These are phyloP conservation scores for Camelus bactrianus DNA, from an alignment of 2,113 vertebrate species.

Conservation along the genomic window DNA sequence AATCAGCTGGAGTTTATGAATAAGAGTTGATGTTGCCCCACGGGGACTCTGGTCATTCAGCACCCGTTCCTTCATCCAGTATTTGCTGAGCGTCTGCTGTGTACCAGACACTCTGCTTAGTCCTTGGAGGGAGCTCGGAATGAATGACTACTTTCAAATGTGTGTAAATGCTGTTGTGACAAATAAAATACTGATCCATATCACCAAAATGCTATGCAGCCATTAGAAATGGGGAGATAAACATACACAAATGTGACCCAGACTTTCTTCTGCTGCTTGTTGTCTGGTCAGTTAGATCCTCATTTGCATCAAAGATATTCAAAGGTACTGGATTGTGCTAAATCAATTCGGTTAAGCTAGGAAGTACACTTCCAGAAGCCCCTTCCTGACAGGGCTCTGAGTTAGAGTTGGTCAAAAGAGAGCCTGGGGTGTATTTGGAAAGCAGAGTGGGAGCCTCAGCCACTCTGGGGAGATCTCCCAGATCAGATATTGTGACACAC, in stretches of 20 bases:
- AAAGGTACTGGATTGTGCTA: background rate
- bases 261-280: background rate
- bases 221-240: background rate
- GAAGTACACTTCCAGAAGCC: background rate
- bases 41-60: background rate
- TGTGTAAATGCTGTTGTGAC: background rate
- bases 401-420: background rate
- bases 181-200: background rate
- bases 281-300: background rate
- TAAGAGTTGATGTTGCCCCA: background rate
- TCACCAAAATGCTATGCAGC: background rate
- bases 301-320: background rate
- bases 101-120: background rate
- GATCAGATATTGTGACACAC: background rate
- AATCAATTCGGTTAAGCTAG: background rate
- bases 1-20: background rate
- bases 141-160: conserved; percentile 3
- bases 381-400: background rate
- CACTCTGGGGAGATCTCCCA: background rate
- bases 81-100: background rate
- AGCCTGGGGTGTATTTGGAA: background rate
- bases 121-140: background rate
- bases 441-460: background rate
- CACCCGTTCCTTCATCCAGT: background rate
- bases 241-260: background rate